Percentiles rank a stretch among this genome's conserved stretches.
phyloP scores from a whole-genome alignment of 2,797 vertebrate genomes.

The Neosilurus hyrtlii region DNA sequence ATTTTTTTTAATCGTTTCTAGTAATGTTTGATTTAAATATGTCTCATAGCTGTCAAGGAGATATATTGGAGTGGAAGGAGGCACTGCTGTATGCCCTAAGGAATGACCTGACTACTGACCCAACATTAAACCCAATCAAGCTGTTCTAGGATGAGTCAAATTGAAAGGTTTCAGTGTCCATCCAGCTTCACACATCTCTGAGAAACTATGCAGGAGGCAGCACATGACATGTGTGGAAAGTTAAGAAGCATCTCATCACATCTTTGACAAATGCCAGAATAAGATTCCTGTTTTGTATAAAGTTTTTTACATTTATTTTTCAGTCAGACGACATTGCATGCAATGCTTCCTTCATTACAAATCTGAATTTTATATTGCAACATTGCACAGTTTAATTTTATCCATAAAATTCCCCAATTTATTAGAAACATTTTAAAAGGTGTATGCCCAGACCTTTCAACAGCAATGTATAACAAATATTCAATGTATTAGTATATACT shows the following conservation, averaged over 20 bases:
- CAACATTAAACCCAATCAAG: slow-evolving; percentile 24
- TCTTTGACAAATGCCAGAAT: background rate
- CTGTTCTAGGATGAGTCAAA: slow-evolving; percentile 4
- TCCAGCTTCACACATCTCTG: background rate
- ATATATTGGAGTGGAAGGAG: slow-evolving; percentile 10
- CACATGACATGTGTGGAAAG: background rate
- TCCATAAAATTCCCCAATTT: too few relatives aligned
- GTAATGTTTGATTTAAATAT: background rate
- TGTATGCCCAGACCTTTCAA: background rate
- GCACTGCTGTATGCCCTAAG: background rate
- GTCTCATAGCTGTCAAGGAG: background rate
- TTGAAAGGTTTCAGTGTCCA: slow-evolving; percentile 15
- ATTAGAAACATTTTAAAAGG: background rate
- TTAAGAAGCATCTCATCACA: slow-evolving; percentile 10
- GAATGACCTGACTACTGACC: slow-evolving; percentile 26
- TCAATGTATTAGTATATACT: too few relatives aligned
- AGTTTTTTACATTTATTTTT: too few relatives aligned
- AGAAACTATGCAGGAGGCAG: background rate
- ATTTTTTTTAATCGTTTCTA: too few relatives aligned
- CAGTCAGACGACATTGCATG: background rate
- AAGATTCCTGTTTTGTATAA: background rate
- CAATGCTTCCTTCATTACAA: background rate
- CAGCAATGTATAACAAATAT: background rate
- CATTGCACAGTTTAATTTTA: background rate
- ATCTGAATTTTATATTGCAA: background rate